phyloP scores from a whole-genome alignment of 35 echinoderm and acorn worm genomes.

The Ophioderma brevispina region DNA sequence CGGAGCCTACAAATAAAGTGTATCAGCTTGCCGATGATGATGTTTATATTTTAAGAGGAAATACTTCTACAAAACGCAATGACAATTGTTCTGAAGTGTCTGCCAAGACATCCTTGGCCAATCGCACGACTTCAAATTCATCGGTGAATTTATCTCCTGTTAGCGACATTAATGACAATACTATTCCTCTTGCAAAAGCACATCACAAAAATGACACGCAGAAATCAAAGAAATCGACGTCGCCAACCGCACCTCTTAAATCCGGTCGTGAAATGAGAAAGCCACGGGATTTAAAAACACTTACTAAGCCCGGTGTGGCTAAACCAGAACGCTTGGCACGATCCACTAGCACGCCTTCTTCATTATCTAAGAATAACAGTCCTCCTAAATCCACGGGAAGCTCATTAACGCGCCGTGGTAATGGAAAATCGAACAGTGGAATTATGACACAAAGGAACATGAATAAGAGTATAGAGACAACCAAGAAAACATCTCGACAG shows the following conservation, averaged over 20 bases:
- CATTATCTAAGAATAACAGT: background rate
- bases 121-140: background rate
- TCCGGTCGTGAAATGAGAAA: background rate
- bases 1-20: background rate
- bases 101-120: background rate
- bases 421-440: background rate
- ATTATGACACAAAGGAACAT: background rate
- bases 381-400: background rate
- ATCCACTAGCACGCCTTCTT: background rate
- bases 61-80: background rate
- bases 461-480: background rate
- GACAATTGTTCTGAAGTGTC: background rate
- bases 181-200: background rate
- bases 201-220: background rate
- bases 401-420: background rate
- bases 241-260: background rate
- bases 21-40: slow-evolving; percentile 35
- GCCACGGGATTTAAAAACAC: background rate
- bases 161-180: slow-evolving; percentile 23
- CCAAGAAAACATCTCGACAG: background rate
- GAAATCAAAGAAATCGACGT: background rate
- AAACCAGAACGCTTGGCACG: background rate
- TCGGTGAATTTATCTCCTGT: background rate
- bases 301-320: background rate
- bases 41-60: slow-evolving; percentile 28